A percentile compares a stretch with the other conserved stretches of the same genome.
These are phyloP conservation scores for Polyergus mexicanus DNA, from an alignment of 1,140 invertebrate genomes.

Conservation along the genomic window DNA sequence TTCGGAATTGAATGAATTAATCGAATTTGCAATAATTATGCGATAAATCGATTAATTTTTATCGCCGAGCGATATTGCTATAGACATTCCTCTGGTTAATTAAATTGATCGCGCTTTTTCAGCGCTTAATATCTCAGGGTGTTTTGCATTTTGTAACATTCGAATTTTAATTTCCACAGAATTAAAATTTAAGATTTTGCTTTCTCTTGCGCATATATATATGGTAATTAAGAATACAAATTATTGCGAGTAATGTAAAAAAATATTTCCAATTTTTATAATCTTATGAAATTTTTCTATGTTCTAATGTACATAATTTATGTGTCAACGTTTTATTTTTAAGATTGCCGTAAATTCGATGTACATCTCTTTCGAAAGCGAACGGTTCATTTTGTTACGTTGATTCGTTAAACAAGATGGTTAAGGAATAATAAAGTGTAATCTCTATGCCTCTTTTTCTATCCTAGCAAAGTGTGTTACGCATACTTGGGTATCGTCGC, in stretches of 20 bases:
- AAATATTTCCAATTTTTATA: conserved; percentile 19
- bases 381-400: not conserved
- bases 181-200: conserved; percentile 54
- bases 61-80: not conserved
- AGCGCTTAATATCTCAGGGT: conserved; percentile 31
- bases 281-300: conserved; percentile 3
- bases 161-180: conserved; percentile 20
- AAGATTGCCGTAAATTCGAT: not conserved
- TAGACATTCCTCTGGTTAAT: conserved; percentile 16
- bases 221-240: not conserved
- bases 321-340: conserved; percentile 6
- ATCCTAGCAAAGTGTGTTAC: conserved; percentile 48
- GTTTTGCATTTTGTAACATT: conserved; percentile 19
- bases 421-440: conserved; percentile 15
- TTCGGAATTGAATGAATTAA: conserved; percentile 11
- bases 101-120: conserved; percentile 34
- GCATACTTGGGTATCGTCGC: conserved; percentile 46
- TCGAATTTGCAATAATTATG: not conserved
- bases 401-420: conserved; percentile 1
- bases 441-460: not conserved
- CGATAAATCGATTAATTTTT: conserved; percentile 26
- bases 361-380: not conserved
- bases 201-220: conserved; percentile 18
- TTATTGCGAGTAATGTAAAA: not conserved
- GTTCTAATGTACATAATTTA: not conserved